A percentile compares a stretch with the other conserved stretches of the same genome.
These are phyloP conservation scores for Camelus dromedarius DNA, from an alignment of 2,113 vertebrate species.

Conservation along the genomic window DNA sequence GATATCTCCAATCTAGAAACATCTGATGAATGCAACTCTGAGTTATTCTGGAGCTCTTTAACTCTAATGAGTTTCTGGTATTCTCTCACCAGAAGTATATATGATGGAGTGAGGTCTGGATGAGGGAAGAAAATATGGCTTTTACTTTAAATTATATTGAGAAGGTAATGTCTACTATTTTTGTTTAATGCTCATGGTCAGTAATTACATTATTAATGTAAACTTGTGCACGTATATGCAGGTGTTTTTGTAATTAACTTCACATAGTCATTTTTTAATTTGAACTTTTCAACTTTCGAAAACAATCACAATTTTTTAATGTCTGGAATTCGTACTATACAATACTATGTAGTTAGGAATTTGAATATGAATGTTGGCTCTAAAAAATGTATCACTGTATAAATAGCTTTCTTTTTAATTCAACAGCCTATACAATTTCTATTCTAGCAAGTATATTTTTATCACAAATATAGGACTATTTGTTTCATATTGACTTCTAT, in stretches of 20 bases:
- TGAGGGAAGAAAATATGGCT: not conserved
- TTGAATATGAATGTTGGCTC: not conserved
- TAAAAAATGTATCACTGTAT: not conserved
- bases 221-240: not conserved
- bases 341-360: not conserved
- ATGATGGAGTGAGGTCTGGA: not conserved
- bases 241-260: not conserved
- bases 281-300: not conserved
- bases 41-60: not conserved
- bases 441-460: not conserved
- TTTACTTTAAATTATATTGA: not conserved
- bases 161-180: not conserved
- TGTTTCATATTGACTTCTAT: not conserved
- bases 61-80: not conserved
- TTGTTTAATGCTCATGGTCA: not conserved
- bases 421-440: not conserved
- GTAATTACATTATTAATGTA: not conserved
- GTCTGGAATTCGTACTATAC: not conserved
- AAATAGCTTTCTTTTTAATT: not conserved
- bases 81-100: not conserved
- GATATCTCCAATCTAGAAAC: not conserved
- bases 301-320: not conserved
- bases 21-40: not conserved
- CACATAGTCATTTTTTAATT: not conserved
- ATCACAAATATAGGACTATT: not conserved